phyloP scores from a whole-genome alignment of 2,113 vertebrate species.

The Poeciliopsis occidentalis region DNA sequence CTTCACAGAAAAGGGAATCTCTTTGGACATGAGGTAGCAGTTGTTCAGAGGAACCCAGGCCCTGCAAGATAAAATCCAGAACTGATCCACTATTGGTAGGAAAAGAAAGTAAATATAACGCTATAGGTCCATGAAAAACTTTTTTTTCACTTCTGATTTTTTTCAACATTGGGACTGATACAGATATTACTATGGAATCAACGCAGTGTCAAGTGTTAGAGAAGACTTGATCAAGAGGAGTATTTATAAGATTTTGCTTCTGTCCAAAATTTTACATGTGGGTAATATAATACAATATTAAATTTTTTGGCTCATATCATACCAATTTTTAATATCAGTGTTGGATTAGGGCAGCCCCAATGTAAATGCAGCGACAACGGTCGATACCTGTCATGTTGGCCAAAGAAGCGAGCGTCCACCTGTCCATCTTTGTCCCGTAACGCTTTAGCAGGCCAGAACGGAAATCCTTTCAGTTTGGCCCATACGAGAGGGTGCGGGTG shows the following conservation, averaged over 20 bases:
- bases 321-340: no score
- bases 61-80: slow-evolving; percentile 73
- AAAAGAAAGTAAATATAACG: background rate
- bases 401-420: slow-evolving; percentile 98
- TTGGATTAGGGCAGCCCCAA: background rate
- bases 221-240: no score
- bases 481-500: slow-evolving; percentile 98
- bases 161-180: no score
- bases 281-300: no score
- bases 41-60: slow-evolving; percentile 99
- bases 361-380: slow-evolving; percentile 7
- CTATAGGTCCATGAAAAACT: background rate
- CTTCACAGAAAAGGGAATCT: slow-evolving; percentile 99
- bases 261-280: no score
- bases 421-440: slow-evolving; percentile 97
- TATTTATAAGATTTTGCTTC: no score
- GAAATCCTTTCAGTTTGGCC: slow-evolving; percentile 99
- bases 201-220: no score
- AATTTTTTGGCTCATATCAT: no score
- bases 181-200: no score
- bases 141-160: no score
- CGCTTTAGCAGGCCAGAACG: slow-evolving; percentile 99
- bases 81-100: background rate
- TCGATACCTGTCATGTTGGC: slow-evolving; percentile 95
- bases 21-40: slow-evolving; percentile 99